Base-by-base conservation (phyloP, 2,797 vertebrate species). In the Sphenopsis melanotis region DNA sequence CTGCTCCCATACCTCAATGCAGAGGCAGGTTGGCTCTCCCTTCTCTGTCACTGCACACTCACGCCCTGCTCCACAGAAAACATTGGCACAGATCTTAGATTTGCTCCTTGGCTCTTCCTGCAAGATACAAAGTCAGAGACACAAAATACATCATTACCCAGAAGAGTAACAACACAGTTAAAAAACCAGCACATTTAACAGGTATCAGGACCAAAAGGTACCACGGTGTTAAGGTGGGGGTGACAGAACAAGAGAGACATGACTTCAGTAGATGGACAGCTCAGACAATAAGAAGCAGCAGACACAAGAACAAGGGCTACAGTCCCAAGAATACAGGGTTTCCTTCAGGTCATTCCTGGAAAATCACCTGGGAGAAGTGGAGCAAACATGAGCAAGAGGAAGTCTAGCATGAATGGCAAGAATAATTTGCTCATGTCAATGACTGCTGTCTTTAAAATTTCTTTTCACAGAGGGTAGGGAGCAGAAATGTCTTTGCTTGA, bases 41-140 rank as follows among this genome's bases (percentile, higher is more conserved):
- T 99, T 99, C 98, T 99, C 99, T 0, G 97, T 99, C 81, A 99
- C 98, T 1, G 99, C 98, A 75, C 99, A 99, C 93, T 99, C 99
- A 79, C 99, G 98, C 44, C 99, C 99, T 1, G 99, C 99, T 72
- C 99, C 99, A 5, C 99, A 99, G 97, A 99, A 99, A 87, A 99
- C 99, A 75, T 99, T 99, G 97, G 99, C 99, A 63, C 99, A 99
- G 93, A 99, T 99, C 98, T 99, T 99, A 91, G 99, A 99, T 95
- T 99, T 99, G 98, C 99, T 99, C 95, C 98, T 98, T 59, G 97
- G 89, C 94, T 99, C 99, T 98, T 99, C 98, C 97, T 98, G 84
- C 74, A 97, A 89, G 77, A 94, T 4, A 96, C 42, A 94, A 95
- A 91, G 91, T 36, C 82, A 91, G n/a, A 90, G 61, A 85, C 60